Percentiles rank a stretch among this genome's conserved stretches.
These are phyloP conservation scores for Drosophila austrosaltans DNA, from an alignment of 2,888 invertebrate genomes.

Conservation along the genomic window DNA sequence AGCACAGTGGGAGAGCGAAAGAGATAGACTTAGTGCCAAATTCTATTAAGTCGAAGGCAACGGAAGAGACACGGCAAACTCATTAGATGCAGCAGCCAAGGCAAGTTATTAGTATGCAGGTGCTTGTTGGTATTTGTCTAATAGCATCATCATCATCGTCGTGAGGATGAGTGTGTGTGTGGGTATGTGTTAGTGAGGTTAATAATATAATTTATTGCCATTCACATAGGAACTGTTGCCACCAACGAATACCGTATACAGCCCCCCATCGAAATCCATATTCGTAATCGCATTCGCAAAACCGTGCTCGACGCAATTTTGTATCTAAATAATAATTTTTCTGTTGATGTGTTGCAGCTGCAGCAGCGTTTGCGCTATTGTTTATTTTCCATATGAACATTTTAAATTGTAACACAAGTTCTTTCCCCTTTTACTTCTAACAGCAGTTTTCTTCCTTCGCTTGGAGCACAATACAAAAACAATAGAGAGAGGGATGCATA, in stretches of 20 bases:
- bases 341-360: slow-evolving; percentile 64
- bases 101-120: slow-evolving; percentile 68
- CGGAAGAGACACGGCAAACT: slow-evolving; percentile 38
- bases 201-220: slow-evolving; percentile 20
- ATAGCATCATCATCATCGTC: slow-evolving; percentile 67
- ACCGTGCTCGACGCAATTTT: slow-evolving; percentile 56
- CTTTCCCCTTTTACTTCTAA: too few relatives aligned
- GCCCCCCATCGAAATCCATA: slow-evolving; percentile 30
- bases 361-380: slow-evolving; percentile 49
- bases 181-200: slow-evolving; percentile 16
- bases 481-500: too few relatives aligned
- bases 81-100: slow-evolving; percentile 45
- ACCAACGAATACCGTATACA: slow-evolving; percentile 23
- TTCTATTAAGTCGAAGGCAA: slow-evolving; percentile 58
- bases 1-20: background rate
- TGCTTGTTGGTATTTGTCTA: slow-evolving; percentile 64
- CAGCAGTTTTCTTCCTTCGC: too few relatives aligned
- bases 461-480: too few relatives aligned
- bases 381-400: slow-evolving; percentile 41
- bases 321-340: slow-evolving; percentile 57
- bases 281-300: slow-evolving; percentile 32
- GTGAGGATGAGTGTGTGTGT: slow-evolving; percentile 21
- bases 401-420: slow-evolving; percentile 3
- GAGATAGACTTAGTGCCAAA: slow-evolving; percentile 43
- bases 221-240: slow-evolving; percentile 23